Conservation (phyloP, 1,140 invertebrate species). For the Dendroctonus valens region DNA sequence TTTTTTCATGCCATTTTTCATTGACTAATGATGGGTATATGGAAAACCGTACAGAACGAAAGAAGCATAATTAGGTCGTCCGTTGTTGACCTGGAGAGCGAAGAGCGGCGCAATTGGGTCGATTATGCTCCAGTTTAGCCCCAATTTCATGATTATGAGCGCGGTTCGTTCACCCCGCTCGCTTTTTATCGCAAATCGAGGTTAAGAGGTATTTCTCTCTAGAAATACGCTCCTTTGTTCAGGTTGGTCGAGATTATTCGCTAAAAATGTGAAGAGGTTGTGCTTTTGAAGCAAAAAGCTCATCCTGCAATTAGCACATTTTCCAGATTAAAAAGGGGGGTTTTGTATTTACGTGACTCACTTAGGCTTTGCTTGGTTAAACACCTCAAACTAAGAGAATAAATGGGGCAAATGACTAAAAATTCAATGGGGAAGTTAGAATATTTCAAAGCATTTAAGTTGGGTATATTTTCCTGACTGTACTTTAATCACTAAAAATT, state of each 20-base stretch:
- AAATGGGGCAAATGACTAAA: background rate
- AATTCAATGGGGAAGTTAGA: background rate
- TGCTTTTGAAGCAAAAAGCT: no score
- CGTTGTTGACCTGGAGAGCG: background rate
- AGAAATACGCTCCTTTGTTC: slow-evolving; percentile 25
- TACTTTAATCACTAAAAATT: no score
- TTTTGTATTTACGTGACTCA: no score
- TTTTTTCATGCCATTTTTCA: background rate
- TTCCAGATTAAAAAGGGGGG: no score
- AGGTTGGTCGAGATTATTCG: background rate
- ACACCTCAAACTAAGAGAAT: background rate
- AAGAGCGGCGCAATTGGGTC: slow-evolving; percentile 13
- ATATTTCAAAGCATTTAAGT: no score
- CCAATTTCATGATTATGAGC: slow-evolving; percentile 15
- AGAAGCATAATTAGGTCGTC: slow-evolving; percentile 2
- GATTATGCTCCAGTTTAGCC: slow-evolving; percentile 24
- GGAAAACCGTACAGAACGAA: background rate
- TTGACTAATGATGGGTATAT: background rate
- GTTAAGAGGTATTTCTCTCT: slow-evolving; percentile 22
- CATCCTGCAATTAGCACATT: no score
- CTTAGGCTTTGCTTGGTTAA: no score
- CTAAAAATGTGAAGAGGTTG: no score
- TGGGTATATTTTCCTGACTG: no score
- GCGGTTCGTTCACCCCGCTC: slow-evolving; percentile 23
- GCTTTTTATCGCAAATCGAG: slow-evolving; percentile 25